A percentile compares a stretch with the other conserved stretches of the same genome.
Evolutionary conservation across 2,113 vertebrate genomes (phyloP).

Genomic region (Calcarius ornatus): DNA sequence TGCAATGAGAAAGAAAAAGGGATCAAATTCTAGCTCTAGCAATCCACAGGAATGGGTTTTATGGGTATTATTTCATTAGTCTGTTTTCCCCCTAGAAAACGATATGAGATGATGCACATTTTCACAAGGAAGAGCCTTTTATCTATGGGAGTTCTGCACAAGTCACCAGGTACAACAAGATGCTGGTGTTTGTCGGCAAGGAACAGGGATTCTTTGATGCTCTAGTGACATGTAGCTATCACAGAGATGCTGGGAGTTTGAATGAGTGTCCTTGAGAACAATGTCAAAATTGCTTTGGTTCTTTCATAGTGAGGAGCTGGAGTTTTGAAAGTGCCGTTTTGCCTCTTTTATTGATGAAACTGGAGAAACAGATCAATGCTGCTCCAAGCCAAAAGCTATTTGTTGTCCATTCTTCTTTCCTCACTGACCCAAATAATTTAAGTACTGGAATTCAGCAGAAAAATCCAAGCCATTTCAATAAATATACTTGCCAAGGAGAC

Average conservation of each 20-base stretch:
- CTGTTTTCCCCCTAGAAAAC: neutral
- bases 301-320: neutral
- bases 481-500: neutral
- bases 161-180: neutral
- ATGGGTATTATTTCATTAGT: neutral
- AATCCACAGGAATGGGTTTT: neutral
- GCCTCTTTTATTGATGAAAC: neutral
- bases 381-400: neutral
- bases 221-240: neutral
- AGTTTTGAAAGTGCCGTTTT: neutral
- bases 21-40: neutral
- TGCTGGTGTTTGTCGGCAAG: neutral
- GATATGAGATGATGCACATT: neutral
- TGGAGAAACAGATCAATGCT: neutral
- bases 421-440: neutral
- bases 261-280: neutral
- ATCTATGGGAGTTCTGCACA: neutral
- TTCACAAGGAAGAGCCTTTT: neutral
- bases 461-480: neutral
- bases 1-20: neutral
- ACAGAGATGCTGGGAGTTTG: accelerated
- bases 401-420: neutral
- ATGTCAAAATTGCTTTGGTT: neutral
- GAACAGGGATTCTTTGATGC: neutral
- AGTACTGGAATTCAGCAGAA: neutral